Percentiles rank a stretch among this genome's conserved stretches.
These are phyloP conservation scores for Acanthochromis polyacanthus DNA, from an alignment of 2,113 vertebrate species.

Conservation along the genomic window DNA sequence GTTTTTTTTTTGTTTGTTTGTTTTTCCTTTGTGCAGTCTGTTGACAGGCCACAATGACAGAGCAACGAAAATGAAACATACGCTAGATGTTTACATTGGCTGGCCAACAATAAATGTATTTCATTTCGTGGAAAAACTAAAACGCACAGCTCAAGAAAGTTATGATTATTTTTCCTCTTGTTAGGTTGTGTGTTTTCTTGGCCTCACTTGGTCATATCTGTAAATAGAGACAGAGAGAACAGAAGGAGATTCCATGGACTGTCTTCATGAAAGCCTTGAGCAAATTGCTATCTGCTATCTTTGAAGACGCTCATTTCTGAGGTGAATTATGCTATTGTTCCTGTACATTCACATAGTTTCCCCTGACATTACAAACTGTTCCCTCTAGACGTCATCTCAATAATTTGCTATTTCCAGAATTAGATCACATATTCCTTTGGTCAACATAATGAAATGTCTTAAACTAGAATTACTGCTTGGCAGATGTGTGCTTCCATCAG, in stretches of 20 bases:
- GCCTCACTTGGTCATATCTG: slow-evolving; percentile 30
- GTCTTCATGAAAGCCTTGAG: slow-evolving; percentile 19
- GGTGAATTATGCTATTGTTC: background rate
- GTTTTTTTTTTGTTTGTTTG: slow-evolving; percentile 12
- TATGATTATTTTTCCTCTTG: slow-evolving; percentile 29
- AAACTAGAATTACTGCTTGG: too few relatives aligned
- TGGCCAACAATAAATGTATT: slow-evolving; percentile 14
- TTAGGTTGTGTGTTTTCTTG: slow-evolving; percentile 44
- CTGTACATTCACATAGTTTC: too few relatives aligned
- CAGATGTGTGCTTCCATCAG: too few relatives aligned
- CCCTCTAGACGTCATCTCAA: too few relatives aligned
- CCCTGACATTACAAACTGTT: background rate
- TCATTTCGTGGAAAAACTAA: slow-evolving; percentile 17
- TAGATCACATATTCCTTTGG: too few relatives aligned
- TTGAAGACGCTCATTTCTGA: background rate
- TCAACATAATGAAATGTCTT: too few relatives aligned
- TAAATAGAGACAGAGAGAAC: slow-evolving; percentile 33
- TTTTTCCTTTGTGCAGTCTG: background rate
- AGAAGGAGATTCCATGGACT: background rate
- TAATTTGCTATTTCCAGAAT: too few relatives aligned
- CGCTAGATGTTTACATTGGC: slow-evolving; percentile 33
- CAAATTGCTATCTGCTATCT: slow-evolving; percentile 10
- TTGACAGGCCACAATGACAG: slow-evolving; percentile 47
- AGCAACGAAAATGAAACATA: slow-evolving; percentile 19
- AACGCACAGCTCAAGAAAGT: slow-evolving; percentile 4